Evolutionary conservation across 2,113 vertebrate species (phyloP).

Genomic region (Rhabdomys dilectus): DNA sequence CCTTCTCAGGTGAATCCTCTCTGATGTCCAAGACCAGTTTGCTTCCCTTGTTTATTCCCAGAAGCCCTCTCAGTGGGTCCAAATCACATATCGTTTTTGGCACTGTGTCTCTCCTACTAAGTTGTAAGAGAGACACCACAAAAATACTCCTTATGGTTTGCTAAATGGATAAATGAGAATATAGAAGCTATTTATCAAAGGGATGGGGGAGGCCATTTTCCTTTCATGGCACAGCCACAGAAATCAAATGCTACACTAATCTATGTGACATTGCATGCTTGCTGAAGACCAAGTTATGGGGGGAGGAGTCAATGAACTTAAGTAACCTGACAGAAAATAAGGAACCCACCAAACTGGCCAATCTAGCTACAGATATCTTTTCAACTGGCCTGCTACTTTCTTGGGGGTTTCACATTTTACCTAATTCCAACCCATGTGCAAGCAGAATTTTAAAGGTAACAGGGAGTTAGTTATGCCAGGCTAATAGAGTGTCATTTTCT

Average conservation of each 20-base stretch:
- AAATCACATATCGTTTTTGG: background rate
- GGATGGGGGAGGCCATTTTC: background rate
- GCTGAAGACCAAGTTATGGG: conserved; percentile 1
- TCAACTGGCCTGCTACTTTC: conserved; percentile 54
- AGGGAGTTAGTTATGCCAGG: conserved; percentile 8
- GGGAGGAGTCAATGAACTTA: conserved; percentile 23
- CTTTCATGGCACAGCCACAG: background rate
- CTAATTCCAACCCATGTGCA: conserved; percentile 1
- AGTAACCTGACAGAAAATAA: conserved; percentile 66
- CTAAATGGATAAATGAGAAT: conserved; percentile 40
- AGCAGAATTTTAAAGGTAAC: conserved; percentile 67
- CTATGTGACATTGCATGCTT: conserved; percentile 10
- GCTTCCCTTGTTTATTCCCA: background rate
- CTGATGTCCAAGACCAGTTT: background rate
- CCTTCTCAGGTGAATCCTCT: background rate
- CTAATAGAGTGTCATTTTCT: background rate
- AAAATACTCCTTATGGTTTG: background rate
- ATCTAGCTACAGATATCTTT: background rate
- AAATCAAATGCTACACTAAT: conserved; percentile 31
- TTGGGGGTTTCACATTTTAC: conserved; percentile 52
- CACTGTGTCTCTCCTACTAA: background rate
- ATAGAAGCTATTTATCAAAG: conserved; percentile 46
- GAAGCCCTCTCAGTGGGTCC: background rate
- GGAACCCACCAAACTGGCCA: conserved; percentile 54
- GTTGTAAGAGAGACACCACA: background rate